Evolutionary conservation across 1,140 invertebrate genomes (phyloP).

Genomic region (Drosophila jambulina): DNA sequence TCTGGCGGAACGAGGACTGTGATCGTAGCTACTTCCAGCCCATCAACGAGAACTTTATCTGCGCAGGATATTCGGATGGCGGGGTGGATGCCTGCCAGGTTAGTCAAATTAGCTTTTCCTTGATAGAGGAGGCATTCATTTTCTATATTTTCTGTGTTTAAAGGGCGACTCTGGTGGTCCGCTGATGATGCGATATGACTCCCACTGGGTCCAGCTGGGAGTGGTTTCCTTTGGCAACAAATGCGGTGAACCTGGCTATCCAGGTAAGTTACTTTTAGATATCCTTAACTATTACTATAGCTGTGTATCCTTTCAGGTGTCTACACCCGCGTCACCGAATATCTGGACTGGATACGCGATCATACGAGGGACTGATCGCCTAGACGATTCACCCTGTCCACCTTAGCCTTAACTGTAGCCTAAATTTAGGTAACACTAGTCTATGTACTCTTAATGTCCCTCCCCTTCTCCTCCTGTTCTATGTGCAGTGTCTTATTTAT

Average conservation of each 20-base stretch:
- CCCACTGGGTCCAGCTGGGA: slow-evolving; percentile 93
- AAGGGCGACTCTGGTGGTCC: slow-evolving; percentile 90
- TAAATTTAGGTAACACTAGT: slow-evolving; percentile 77
- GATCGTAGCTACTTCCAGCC: slow-evolving; percentile 96
- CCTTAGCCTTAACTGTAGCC: slow-evolving; percentile 62
- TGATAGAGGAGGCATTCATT: neutral
- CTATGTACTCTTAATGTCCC: slow-evolving; percentile 75
- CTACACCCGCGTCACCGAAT: slow-evolving; percentile 81
- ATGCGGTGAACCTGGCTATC: slow-evolving; percentile 94
- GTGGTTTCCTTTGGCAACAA: slow-evolving; percentile 97
- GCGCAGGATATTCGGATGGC: slow-evolving; percentile 95
- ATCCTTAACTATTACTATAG: no score
- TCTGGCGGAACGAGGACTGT: slow-evolving; percentile 96
- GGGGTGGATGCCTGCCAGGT: slow-evolving; percentile 97
- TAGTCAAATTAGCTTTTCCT: slow-evolving; percentile 9
- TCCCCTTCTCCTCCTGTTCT: slow-evolving; percentile 15
- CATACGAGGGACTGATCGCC: slow-evolving; percentile 75
- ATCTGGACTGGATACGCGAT: slow-evolving; percentile 84
- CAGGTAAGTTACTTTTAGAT: slow-evolving; percentile 63
- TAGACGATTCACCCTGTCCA: neutral
- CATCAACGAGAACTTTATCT: slow-evolving; percentile 95
- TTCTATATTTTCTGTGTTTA: neutral
- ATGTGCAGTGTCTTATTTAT: slow-evolving; percentile 61
- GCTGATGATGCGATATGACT: slow-evolving; percentile 91
- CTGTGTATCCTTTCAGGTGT: slow-evolving; percentile 86